Conservation (phyloP, 2,113 vertebrate genomes). For the Tetrao urogallus region DNA sequence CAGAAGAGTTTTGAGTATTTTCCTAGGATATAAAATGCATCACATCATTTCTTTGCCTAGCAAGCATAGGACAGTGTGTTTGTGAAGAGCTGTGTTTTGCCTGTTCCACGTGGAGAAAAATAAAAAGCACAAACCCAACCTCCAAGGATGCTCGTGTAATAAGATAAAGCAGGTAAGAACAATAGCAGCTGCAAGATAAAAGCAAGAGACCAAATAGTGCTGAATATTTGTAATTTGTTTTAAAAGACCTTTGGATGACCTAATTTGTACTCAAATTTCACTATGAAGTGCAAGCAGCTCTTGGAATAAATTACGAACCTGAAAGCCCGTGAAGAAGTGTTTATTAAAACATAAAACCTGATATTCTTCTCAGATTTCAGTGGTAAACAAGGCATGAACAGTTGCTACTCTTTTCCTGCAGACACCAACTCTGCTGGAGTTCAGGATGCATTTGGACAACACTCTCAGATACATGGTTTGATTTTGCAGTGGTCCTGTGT, state of each 20-base stretch:
- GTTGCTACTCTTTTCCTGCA: background rate
- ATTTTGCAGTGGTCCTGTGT: background rate
- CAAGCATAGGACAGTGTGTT: background rate
- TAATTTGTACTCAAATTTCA: background rate
- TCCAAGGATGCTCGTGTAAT: background rate
- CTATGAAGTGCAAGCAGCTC: background rate
- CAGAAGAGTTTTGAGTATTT: background rate
- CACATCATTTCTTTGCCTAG: background rate
- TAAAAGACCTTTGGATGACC: background rate
- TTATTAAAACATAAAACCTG: background rate
- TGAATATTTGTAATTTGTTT: background rate
- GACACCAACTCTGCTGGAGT: background rate
- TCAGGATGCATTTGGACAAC: background rate
- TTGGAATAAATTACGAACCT: background rate
- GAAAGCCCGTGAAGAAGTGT: background rate
- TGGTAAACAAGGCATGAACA: background rate
- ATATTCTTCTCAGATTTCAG: background rate
- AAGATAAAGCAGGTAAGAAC: background rate
- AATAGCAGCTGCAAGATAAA: background rate
- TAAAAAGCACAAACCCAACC: background rate
- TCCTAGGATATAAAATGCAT: background rate
- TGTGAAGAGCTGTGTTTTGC: background rate
- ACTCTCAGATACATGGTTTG: background rate
- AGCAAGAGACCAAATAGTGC: background rate
- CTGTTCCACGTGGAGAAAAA: background rate